Evolutionary conservation across 2,797 vertebrate species (phyloP).

Genomic region (Trematomus bernacchii): DNA sequence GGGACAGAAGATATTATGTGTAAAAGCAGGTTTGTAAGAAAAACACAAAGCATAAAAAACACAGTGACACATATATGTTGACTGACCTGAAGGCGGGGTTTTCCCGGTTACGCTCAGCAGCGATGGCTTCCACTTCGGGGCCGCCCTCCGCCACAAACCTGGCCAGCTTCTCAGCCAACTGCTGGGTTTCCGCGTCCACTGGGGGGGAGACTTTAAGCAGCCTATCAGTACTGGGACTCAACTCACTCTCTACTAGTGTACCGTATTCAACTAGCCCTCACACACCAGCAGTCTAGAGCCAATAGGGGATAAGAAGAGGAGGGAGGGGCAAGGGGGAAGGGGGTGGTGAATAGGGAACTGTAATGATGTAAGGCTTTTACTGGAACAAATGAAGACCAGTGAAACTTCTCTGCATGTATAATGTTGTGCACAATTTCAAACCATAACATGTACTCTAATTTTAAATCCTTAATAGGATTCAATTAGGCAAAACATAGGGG

Average conservation of each 20-base stretch:
- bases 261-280: constrained; percentile 90
- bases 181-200: constrained; percentile 93
- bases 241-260: constrained; percentile 90
- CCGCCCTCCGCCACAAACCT: constrained; percentile 94
- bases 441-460: background rate
- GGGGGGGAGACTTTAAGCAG: constrained; percentile 99
- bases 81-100: constrained; percentile 92
- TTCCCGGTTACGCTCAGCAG: constrained; percentile 91
- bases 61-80: background rate
- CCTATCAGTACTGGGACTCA: constrained; percentile 96
- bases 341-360: constrained; percentile 76
- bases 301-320: constrained; percentile 88
- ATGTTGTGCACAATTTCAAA: constrained; percentile 4
- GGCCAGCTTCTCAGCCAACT: constrained; percentile 93
- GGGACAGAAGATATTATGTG: constrained; percentile 4
- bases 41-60: background rate
- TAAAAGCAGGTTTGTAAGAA: background rate
- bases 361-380: constrained; percentile 60
- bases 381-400: constrained; percentile 47
- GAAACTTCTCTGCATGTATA: constrained; percentile 6
- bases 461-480: background rate
- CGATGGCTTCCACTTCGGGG: constrained; percentile 94
- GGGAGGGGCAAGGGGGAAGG: constrained; percentile 79
- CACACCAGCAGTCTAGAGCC: constrained; percentile 90
- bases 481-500: background rate